phyloP scores from a whole-genome alignment of 2,888 invertebrate genomes.

The Macrosiphum euphorbiae region DNA sequence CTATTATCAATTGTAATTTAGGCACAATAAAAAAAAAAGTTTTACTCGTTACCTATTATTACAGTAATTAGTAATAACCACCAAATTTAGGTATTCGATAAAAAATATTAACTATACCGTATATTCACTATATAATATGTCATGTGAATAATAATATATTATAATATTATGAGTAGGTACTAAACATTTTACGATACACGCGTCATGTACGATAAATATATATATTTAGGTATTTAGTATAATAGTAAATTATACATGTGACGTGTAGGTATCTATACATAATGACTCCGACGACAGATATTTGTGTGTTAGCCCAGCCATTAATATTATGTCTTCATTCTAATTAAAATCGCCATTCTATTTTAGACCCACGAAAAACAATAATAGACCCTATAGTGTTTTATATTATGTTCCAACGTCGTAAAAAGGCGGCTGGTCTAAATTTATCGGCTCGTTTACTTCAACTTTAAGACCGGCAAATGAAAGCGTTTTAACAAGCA shows the following conservation, averaged over 20 bases:
- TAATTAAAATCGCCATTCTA: constrained; percentile 49
- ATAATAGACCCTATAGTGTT: constrained; percentile 36
- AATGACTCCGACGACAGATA: constrained; percentile 30
- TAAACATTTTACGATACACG: constrained; percentile 2
- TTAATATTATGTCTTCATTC: constrained; percentile 40
- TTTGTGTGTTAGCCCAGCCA: constrained; percentile 27
- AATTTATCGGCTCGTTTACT: constrained; percentile 46
- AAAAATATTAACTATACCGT: background rate
- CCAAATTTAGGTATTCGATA: background rate
- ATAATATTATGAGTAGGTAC: background rate
- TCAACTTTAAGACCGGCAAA: constrained; percentile 4
- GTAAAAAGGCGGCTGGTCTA: constrained; percentile 48
- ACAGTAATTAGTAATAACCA: background rate
- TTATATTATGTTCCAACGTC: constrained; percentile 25
- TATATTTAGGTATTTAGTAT: background rate
- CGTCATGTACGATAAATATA: background rate
- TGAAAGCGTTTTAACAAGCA: background rate
- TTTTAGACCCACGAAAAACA: constrained; percentile 44
- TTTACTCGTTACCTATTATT: background rate
- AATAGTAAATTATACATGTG: background rate
- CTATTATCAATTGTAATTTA: background rate
- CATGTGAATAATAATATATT: background rate
- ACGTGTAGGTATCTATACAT: constrained; percentile 2
- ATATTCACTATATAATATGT: background rate
- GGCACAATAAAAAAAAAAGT: background rate